Conservation (phyloP, 2,113 vertebrate species). For the Varanus komodoensis region DNA sequence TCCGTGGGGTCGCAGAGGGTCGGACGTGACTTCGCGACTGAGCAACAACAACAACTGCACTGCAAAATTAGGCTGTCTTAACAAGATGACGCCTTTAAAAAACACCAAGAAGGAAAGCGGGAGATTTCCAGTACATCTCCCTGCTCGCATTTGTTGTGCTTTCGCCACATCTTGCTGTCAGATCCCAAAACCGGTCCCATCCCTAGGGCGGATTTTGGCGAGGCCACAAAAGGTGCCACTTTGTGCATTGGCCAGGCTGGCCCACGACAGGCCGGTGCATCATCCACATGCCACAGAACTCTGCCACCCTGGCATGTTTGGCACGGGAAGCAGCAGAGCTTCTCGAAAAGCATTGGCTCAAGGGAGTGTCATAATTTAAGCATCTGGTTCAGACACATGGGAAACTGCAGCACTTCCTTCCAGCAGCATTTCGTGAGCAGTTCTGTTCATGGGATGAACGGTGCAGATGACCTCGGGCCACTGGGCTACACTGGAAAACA, state of each 20-base stretch:
- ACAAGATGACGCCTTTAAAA: neutral
- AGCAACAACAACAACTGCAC: too few species aligned
- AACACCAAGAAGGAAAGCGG: neutral
- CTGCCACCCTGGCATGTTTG: neutral
- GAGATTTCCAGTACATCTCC: neutral
- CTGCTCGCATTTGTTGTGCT: neutral
- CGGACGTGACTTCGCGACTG: too few species aligned
- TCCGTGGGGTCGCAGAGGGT: too few species aligned
- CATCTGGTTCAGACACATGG: conserved; percentile 76
- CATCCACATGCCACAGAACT: neutral
- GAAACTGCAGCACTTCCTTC: conserved; percentile 79
- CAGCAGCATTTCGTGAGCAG: conserved; percentile 72
- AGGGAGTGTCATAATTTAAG: conserved; percentile 15
- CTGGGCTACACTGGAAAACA: conserved; percentile 83
- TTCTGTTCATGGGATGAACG: conserved; percentile 74
- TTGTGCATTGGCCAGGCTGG: neutral
- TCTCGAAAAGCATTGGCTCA: too few species aligned
- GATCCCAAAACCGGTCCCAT: too few species aligned
- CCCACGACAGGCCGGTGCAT: neutral
- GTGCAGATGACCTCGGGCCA: conserved; percentile 52
- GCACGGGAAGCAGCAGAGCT: neutral
- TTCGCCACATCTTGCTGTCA: neutral
- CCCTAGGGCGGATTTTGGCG: too few species aligned
- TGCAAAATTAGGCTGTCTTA: neutral
- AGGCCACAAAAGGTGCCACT: too few species aligned